Base-by-base conservation (phyloP, 2,888 invertebrate species). In the Alentia gelatinosa region DNA sequence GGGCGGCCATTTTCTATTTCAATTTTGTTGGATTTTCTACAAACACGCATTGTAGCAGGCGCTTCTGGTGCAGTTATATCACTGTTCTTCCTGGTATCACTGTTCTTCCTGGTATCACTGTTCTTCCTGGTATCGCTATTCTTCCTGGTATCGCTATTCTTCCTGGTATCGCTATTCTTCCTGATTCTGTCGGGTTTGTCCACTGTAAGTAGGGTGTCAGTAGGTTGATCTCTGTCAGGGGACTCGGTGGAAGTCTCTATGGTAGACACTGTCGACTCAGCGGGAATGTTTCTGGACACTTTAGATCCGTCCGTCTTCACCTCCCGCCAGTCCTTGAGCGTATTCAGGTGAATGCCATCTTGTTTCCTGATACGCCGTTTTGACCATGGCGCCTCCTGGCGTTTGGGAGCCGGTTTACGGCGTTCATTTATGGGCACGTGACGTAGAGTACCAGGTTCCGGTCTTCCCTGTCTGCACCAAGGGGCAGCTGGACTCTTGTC, bases 81-180 rank as follows among this genome's bases (percentile, higher is more conserved):
- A 92, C 40, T 5, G 95, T 94, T 91, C 95, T 95, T 3, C 94
- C 93, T 39, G 93, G 92, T 89, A 94, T 94, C 1, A 94, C 93
- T 9, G 95, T 94, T 37, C 94, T 93, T 35, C 94, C 93, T 40
- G 96, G 93, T 89, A 94, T 94, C 1, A 94, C 93, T 7, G 95
- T 94, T 37, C 94, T 93, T 33, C 94, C 94, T 0, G 95, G 95
- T 90, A 95, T 94, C 96, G 96, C 96, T 4, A 96, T 93, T 84
- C 95, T 94, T 79, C 94, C 94, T 47, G 96, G 96, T 19, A 47
- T 47, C 47, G 47, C 47, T 47, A 19, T 47, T 47, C 47, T 47
- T 47, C 47, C 47, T 47, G 19, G 9, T 47, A 9, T 47, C 9
- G 19, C 47, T 47, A 47, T 47, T 47, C n/a, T n/a, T n/a, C n/a